These are phyloP conservation scores for Phylloscopus whistleri DNA, from an alignment of 2,113 vertebrate species.

Conservation along the genomic window DNA sequence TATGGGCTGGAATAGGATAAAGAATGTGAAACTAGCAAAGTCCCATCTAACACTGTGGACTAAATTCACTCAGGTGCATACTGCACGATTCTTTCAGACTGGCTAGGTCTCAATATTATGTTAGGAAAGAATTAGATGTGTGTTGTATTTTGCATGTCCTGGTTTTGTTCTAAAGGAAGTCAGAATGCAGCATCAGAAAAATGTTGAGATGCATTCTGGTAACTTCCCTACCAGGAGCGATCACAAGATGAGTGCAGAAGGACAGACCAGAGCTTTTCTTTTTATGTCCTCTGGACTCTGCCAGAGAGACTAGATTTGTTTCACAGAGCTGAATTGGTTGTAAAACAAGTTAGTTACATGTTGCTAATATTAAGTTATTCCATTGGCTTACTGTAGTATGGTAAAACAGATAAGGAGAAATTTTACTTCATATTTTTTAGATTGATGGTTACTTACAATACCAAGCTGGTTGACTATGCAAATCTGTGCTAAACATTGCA, in stretches of 20 bases:
- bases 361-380: not conserved
- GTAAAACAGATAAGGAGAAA: not conserved
- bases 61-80: not conserved
- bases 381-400: not conserved
- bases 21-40: not conserved
- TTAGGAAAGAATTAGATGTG: not conserved
- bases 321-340: not conserved
- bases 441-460: not conserved
- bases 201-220: not conserved
- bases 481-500: not conserved
- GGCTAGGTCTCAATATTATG: not conserved
- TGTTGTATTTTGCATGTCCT: not conserved
- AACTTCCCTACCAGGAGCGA: not conserved
- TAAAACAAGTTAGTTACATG: not conserved
- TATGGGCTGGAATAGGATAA: not conserved
- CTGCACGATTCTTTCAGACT: not conserved
- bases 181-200: not conserved
- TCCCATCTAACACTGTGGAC: not conserved
- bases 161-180: not conserved
- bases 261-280: not conserved
- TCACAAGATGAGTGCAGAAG: not conserved
- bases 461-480: not conserved
- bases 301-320: not conserved
- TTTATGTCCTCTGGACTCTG: not conserved
- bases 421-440: not conserved